These are phyloP conservation scores for Catharus ustulatus DNA, from an alignment of 2,797 vertebrate genomes.

Conservation along the genomic window DNA sequence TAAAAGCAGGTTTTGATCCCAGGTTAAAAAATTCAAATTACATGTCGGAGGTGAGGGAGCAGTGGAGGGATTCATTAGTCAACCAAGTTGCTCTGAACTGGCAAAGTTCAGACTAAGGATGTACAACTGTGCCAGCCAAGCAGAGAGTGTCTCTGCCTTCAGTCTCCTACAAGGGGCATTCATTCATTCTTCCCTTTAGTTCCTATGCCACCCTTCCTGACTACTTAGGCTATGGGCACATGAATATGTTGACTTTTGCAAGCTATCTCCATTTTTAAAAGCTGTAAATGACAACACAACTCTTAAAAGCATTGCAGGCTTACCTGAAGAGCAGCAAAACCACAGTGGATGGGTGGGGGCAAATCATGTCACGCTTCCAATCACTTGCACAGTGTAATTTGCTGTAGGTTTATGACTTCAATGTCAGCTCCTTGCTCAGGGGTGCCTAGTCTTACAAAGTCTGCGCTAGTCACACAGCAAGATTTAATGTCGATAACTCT, in stretches of 20 bases:
- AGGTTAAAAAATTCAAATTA: not conserved
- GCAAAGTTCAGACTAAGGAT: not conserved
- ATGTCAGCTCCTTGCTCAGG: conserved; percentile 14
- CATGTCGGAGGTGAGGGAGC: not conserved
- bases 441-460: conserved; percentile 9
- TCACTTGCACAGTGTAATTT: conserved; percentile 33
- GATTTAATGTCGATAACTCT: conserved; percentile 13
- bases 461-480: conserved; percentile 25
- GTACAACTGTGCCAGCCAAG: not conserved
- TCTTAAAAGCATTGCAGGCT: not conserved
- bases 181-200: not conserved
- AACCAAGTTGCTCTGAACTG: not conserved
- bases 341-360: not conserved
- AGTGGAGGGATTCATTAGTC: not conserved
- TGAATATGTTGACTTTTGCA: not conserved
- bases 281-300: not conserved
- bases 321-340: conserved; percentile 4
- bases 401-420: conserved; percentile 19
- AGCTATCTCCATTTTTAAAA: not conserved
- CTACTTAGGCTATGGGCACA: not conserved
- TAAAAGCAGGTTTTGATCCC: not conserved
- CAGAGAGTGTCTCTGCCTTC: not conserved
- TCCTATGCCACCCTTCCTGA: not conserved
- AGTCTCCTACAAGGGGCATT: not conserved
- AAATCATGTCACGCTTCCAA: conserved; percentile 26